phyloP scores from a whole-genome alignment of 2,797 vertebrate genomes.

The Euphonia xanthogaster region DNA sequence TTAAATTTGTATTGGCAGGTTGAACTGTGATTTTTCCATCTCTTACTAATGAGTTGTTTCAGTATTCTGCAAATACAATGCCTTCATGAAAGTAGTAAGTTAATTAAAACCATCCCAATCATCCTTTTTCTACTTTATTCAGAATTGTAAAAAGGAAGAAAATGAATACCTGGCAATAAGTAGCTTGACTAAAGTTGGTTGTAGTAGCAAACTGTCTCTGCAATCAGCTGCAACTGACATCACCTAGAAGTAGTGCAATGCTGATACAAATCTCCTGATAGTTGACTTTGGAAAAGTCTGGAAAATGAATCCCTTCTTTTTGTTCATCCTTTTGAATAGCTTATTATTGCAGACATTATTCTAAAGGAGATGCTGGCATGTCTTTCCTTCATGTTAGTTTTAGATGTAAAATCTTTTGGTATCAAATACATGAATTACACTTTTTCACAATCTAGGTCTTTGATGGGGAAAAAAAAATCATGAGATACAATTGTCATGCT shows the following conservation, averaged over 20 bases:
- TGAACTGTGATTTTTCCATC: not conserved
- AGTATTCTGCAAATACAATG: not conserved
- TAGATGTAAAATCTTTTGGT: not conserved
- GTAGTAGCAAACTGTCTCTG: not conserved
- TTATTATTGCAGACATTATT: not conserved
- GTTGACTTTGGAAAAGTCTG: not conserved
- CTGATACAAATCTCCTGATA: not conserved
- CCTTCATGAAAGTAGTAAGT: not conserved
- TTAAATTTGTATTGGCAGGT: not conserved
- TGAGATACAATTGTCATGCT: not conserved
- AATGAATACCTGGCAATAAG: not conserved
- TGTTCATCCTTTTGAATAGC: not conserved
- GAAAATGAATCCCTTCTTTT: not conserved
- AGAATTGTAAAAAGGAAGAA: not conserved
- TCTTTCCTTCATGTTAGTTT: not conserved
- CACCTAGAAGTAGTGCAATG: not conserved
- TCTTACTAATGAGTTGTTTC: not conserved
- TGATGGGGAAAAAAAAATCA: not conserved
- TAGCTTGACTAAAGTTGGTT: not conserved
- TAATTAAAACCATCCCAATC: not conserved
- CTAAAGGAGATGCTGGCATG: not conserved
- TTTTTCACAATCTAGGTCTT: not conserved
- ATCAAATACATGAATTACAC: not conserved
- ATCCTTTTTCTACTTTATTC: not conserved
- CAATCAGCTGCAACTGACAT: not conserved